These are phyloP conservation scores for Akabosia matsudoensis DNA, from an alignment of 1,140 invertebrate species.

Conservation along the genomic window DNA sequence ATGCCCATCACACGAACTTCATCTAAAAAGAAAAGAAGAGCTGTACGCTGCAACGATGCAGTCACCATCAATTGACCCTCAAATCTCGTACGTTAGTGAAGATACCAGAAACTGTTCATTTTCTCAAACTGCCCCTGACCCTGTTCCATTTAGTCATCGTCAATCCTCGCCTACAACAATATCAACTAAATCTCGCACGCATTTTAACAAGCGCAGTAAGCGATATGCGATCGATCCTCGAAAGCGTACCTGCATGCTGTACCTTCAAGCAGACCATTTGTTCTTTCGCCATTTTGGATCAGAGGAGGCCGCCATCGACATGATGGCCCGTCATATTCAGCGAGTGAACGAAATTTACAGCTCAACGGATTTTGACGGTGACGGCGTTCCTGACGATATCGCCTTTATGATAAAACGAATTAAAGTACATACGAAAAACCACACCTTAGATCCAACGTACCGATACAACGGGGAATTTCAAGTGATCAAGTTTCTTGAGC, in stretches of 20 bases:
- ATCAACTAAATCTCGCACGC: not conserved
- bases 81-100: not conserved
- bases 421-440: conserved; percentile 83
- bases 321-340: conserved; percentile 90
- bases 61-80: conserved; percentile 9
- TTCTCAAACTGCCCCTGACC: not conserved
- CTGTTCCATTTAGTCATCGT: not conserved
- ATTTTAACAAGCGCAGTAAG: conserved; percentile 13
- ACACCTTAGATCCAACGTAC: conserved; percentile 76
- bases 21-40: conserved; percentile 43
- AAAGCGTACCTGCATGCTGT: conserved; percentile 71
- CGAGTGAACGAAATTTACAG: conserved; percentile 89
- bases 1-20: conserved; percentile 47
- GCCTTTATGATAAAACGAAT: conserved; percentile 95
- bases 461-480: conserved; percentile 88
- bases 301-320: conserved; percentile 90
- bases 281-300: conserved; percentile 88
- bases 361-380: conserved; percentile 88
- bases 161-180: conserved; percentile 5
- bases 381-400: conserved; percentile 85
- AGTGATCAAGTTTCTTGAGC: conserved; percentile 88
- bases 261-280: conserved; percentile 90
- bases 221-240: conserved; percentile 36
- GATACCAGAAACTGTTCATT: not conserved
- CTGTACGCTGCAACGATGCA: not conserved